phyloP scores from a whole-genome alignment of 1,140 invertebrate species.

The Dendrolimus punctatus region DNA sequence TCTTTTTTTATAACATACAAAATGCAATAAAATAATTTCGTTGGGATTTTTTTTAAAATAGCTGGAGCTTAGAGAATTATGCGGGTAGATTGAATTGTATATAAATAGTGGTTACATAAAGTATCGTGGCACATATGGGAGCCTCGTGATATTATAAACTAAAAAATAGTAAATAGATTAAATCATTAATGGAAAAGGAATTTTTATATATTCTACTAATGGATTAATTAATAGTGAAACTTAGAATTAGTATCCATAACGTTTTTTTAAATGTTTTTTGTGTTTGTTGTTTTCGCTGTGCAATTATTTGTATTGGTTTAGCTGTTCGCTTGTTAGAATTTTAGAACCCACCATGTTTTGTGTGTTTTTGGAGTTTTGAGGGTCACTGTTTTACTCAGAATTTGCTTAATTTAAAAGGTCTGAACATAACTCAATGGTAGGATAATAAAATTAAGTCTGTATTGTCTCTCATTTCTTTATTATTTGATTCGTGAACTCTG shows the following conservation, averaged over 20 bases:
- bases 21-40: too few relatives aligned
- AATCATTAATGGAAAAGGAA: constrained; percentile 65
- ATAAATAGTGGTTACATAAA: constrained; percentile 64
- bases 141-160: constrained; percentile 69
- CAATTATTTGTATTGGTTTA: constrained; percentile 53
- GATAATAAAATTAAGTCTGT: too few relatives aligned
- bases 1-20: neutral
- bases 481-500: constrained; percentile 8
- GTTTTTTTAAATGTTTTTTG: constrained; percentile 50
- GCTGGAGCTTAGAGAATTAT: constrained; percentile 58
- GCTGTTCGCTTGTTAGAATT: constrained; percentile 45
- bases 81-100: constrained; percentile 68
- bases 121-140: constrained; percentile 59
- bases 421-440: too few relatives aligned
- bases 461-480: constrained; percentile 1
- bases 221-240: constrained; percentile 67
- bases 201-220: constrained; percentile 71
- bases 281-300: constrained; percentile 68
- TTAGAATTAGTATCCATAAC: constrained; percentile 59
- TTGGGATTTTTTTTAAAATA: neutral
- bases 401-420: too few relatives aligned
- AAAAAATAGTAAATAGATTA: constrained; percentile 66
- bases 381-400: too few relatives aligned
- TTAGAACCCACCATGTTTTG: constrained; percentile 34
- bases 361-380: too few relatives aligned